Base-by-base conservation (phyloP, 2,888 invertebrate genomes). In the Hemicrepidius hirtus region DNA sequence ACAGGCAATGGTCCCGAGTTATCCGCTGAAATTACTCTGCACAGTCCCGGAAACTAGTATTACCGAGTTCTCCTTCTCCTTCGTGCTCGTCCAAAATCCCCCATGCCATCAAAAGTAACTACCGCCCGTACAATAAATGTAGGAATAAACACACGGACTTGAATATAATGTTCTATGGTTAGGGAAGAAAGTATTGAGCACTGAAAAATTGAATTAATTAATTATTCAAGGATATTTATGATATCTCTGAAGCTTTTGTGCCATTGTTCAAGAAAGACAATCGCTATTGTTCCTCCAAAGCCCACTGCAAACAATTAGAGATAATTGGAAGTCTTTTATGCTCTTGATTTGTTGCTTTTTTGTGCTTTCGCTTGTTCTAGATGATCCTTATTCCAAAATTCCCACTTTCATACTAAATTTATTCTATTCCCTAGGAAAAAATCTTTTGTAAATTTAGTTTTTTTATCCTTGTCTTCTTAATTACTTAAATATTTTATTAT, bases 11-110 rank as follows among this genome's bases (percentile, higher is more conserved):
- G 81, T 81, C 80, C 82, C 77, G 81, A 83, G 82, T 81, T 83
- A 83, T 83, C 82, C 83, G 78, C 80, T 81, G 82, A 84, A 83
- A 84, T 83, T 83, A 82, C 82, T 80, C 78, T 78, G 79, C 81
- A 81, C 80, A 79, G 79, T 79, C 78, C 80, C 82, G 82, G 83
- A 84, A 84, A 82, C 81, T 81, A 83, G 82, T 82, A 82, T 84
- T 82, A 82, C 80, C 82, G 78, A 79, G 77, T 79, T 79, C 80
- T 80, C 82, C 80, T 80, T 79, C 78, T 79, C 78, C 77, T 77
- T 59, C 75, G 74, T 77, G 74, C 64, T 73, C 70, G 75, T 74
- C 75, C 71, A 79, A 79, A 79, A 74, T 71, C 73, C 78, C 75
- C 60, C 75, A 76, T 73, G 78, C 77, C 78, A 82, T 82, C 84